Base-by-base conservation (phyloP, 2,888 invertebrate species). In the Cryptus armator region DNA sequence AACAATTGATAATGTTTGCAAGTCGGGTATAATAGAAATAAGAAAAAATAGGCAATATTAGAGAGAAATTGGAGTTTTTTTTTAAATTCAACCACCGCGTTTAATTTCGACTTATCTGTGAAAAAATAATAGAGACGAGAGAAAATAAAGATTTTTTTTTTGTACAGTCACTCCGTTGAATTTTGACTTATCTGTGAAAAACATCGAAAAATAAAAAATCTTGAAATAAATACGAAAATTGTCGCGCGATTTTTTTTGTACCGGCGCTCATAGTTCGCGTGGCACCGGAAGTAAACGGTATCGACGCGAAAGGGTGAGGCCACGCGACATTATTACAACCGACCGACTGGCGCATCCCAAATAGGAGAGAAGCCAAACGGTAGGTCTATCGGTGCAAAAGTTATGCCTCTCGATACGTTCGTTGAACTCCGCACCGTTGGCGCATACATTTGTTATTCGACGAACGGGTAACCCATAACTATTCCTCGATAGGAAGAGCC, bases 211-310 rank as follows among this genome's bases (percentile, higher is more conserved):
- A 53, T 9, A 9, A 53, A 53, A 16, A 53, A 16, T 53, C 16
- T 19, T 5, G 1, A 29, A 0, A 4, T 24, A 14, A 12, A 5
- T 59, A n/a, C 14, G 2, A 29, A 29, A 24, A 59, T 5, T 56
- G 10, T 56, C 10, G 24, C 56, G 10, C 29, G 12, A 19, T 10
- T 24, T 59, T 24, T 12, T 24, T 16, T 4, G 2, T 12, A 19
- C 24, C 9, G 37, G 37, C 1, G 59, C 53, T 53, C 53, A 19
- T 59, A 59, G 59, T 29, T 53, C 70, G 53, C 70, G 9, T 71
- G 16, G 19, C 37, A 19, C 80, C 84, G 84, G 84, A 84, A 84
- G 66, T 46, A 16, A 84, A 80, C 80, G 71, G 84, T 80, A 59
- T 66, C 83, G 70, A 71, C 71, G 66, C 68, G 64, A 71, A 70